A percentile compares a stretch with the other conserved stretches of the same genome.
Evolutionary conservation across 1,140 invertebrate species (phyloP).

Genomic region (Calycopis cecrops): DNA sequence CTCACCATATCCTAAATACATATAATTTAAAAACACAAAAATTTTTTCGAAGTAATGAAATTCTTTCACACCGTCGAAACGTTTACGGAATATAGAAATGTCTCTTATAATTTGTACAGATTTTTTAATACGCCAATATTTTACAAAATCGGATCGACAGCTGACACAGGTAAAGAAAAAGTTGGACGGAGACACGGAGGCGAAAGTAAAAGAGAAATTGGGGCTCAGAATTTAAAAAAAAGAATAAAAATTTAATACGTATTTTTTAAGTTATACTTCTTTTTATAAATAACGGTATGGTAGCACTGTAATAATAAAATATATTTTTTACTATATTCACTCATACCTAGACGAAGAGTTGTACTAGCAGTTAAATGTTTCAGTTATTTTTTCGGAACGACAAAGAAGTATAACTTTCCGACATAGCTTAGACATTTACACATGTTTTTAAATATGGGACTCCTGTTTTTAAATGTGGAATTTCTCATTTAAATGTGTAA

Average conservation of each 20-base stretch:
- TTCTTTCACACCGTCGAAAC: not conserved
- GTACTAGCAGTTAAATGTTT: too few relatives aligned
- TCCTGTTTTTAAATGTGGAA: too few relatives aligned
- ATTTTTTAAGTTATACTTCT: not conserved
- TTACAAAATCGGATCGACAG: slow-evolving; percentile 49
- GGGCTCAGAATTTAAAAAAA: not conserved
- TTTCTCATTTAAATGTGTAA: too few relatives aligned
- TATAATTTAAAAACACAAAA: not conserved
- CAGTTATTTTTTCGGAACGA: too few relatives aligned
- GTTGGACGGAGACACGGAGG: slow-evolving; percentile 69
- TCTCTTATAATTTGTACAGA: slow-evolving; percentile 60
- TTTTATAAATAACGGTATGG: not conserved
- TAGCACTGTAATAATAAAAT: not conserved
- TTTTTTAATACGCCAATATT: slow-evolving; percentile 52
- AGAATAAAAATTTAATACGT: not conserved
- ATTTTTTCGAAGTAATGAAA: not conserved
- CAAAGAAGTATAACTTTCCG: not conserved
- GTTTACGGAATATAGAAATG: slow-evolving; percentile 43
- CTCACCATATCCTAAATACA: not conserved
- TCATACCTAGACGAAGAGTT: too few relatives aligned
- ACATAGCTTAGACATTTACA: not conserved
- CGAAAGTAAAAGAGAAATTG: slow-evolving; percentile 29
- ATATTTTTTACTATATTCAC: too few relatives aligned
- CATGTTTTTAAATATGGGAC: too few relatives aligned
- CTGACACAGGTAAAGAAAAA: slow-evolving; percentile 35